phyloP scores from a whole-genome alignment of 2,888 invertebrate genomes.

The Melanargia galathea region DNA sequence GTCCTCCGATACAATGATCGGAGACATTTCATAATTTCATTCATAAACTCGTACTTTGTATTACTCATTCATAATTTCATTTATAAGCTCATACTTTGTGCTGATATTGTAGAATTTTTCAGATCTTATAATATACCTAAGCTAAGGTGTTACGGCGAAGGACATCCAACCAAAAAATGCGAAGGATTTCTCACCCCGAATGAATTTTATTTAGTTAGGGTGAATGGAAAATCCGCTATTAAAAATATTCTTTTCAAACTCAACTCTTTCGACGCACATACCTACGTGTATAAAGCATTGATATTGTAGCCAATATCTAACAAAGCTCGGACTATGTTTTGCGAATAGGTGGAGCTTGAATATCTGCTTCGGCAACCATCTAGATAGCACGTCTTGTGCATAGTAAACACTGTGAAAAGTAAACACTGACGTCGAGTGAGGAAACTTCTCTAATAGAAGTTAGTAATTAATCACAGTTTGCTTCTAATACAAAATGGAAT shows the following conservation, averaged over 20 bases:
- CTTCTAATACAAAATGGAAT: neutral
- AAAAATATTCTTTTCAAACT: neutral
- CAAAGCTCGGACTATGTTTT: neutral
- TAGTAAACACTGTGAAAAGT: neutral
- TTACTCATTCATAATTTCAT: no score
- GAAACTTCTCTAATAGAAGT: neutral
- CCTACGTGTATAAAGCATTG: neutral
- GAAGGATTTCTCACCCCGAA: no score
- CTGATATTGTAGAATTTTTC: no score
- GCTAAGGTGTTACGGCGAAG: no score
- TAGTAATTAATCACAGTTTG: constrained; percentile 6
- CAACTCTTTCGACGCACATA: neutral
- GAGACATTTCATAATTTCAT: no score
- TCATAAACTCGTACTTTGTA: no score
- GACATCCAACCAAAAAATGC: no score
- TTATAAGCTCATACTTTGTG: no score
- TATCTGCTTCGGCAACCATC: neutral
- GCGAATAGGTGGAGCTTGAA: neutral
- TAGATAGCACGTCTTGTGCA: neutral
- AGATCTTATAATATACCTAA: no score
- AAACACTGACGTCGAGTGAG: neutral
- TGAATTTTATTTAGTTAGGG: neutral
- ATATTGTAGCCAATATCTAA: neutral
- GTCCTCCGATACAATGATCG: no score
- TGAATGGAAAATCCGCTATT: neutral